These are phyloP conservation scores for Falco peregrinus DNA, from an alignment of 2,797 vertebrate genomes.

Conservation along the genomic window DNA sequence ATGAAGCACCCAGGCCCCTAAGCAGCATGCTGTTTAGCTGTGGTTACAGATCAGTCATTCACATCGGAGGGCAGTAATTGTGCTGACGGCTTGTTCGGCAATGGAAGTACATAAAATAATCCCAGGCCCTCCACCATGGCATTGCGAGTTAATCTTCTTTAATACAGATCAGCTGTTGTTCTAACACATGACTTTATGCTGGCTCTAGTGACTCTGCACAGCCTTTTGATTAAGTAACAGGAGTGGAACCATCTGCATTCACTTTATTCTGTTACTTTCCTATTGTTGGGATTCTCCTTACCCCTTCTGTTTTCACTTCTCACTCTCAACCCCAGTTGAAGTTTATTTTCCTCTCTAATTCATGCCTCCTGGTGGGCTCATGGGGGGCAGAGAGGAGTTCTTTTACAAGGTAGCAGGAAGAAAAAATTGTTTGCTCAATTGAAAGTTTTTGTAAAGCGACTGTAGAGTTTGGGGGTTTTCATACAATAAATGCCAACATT, in stretches of 20 bases:
- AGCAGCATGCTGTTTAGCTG: slow-evolving; percentile 82
- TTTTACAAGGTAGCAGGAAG: slow-evolving; percentile 19
- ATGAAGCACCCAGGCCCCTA: slow-evolving; percentile 78
- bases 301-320: slow-evolving; percentile 63
- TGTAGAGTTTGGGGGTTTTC: neutral
- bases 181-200: slow-evolving; percentile 79
- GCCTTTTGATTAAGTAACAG: slow-evolving; percentile 77
- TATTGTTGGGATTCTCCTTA: slow-evolving; percentile 59
- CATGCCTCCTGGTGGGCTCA: slow-evolving; percentile 36
- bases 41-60: slow-evolving; percentile 86
- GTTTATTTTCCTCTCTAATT: slow-evolving; percentile 62
- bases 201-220: slow-evolving; percentile 74
- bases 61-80: slow-evolving; percentile 81
- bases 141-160: slow-evolving; percentile 84
- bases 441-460: neutral
- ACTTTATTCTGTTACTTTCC: slow-evolving; percentile 63
- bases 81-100: slow-evolving; percentile 82
- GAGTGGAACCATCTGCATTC: slow-evolving; percentile 75
- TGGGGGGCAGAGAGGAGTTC: neutral
- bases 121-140: slow-evolving; percentile 77
- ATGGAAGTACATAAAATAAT: slow-evolving; percentile 85
- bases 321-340: slow-evolving; percentile 38
- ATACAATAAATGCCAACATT: neutral
- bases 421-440: slow-evolving; percentile 8
- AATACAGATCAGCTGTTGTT: slow-evolving; percentile 86